These are phyloP conservation scores for Meteorus cinctellus DNA, from an alignment of 2,888 invertebrate genomes.

Conservation along the genomic window DNA sequence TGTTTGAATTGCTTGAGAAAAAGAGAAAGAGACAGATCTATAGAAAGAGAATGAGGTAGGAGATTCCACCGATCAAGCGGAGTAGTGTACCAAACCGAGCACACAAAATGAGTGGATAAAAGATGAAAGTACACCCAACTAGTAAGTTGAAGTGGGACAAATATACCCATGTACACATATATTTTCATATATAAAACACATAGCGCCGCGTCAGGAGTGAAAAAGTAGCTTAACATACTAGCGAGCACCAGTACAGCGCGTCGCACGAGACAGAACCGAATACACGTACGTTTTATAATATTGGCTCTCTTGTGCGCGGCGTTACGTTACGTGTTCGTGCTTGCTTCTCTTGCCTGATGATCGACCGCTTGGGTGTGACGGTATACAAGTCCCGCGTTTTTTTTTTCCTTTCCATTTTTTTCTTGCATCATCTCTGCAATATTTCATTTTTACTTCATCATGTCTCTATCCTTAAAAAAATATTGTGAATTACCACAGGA, in stretches of 20 bases:
- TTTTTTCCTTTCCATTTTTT: constrained; percentile 13
- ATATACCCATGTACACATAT: not conserved
- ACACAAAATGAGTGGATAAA: not conserved
- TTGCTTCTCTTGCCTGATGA: not conserved
- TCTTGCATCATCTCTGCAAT: no score
- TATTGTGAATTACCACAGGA: constrained; percentile 30
- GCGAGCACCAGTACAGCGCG: constrained; percentile 49
- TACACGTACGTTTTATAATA: constrained; percentile 28
- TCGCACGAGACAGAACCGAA: constrained; percentile 51
- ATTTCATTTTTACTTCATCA: no score
- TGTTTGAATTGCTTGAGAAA: not conserved
- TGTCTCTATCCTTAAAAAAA: constrained; percentile 3
- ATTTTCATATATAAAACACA: not conserved
- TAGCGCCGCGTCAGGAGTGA: constrained; percentile 9
- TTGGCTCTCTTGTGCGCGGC: constrained; percentile 24
- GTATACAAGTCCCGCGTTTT: constrained; percentile 38
- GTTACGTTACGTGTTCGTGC: constrained; percentile 35
- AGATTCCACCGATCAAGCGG: not conserved
- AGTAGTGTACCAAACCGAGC: not conserved
- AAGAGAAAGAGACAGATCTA: not conserved
- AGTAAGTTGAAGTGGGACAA: no score
- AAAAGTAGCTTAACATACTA: not conserved
- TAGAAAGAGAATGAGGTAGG: not conserved
- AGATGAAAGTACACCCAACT: not conserved
- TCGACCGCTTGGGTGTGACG: constrained; percentile 62